Conservation (phyloP, 2,113 vertebrate species). For the Corythoichthys intestinalis region DNA sequence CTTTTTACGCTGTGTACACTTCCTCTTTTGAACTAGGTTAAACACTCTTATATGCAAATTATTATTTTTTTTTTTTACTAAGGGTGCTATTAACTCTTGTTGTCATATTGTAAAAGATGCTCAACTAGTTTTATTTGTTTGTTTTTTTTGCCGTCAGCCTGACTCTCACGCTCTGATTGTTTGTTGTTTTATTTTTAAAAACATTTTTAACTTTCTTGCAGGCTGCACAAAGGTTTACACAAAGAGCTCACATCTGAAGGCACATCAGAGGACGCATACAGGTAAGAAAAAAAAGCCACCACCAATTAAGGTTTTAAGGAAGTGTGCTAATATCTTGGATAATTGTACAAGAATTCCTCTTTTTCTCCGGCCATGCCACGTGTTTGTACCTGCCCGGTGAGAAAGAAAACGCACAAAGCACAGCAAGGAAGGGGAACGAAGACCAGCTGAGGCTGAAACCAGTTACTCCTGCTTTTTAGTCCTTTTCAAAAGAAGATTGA, state of each 20-base stretch:
- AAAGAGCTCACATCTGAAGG: constrained; percentile 93
- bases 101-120: not conserved
- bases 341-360: constrained; percentile 12
- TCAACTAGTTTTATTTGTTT: not conserved
- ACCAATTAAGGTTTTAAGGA: not conserved
- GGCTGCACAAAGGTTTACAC: constrained; percentile 91
- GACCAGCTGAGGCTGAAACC: constrained; percentile 43
- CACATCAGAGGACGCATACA: constrained; percentile 90
- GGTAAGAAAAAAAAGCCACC: constrained; percentile 63
- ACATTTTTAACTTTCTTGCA: constrained; percentile 50
- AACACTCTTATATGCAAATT: not conserved
- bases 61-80: not conserved
- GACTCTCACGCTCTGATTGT: not conserved
- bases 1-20: not conserved
- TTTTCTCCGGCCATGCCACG: constrained; percentile 15
- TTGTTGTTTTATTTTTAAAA: constrained; percentile 1
- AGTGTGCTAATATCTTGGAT: not conserved
- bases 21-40: not conserved
- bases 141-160: not conserved
- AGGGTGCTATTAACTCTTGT: not conserved
- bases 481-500: constrained; percentile 31
- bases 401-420: constrained; percentile 22
- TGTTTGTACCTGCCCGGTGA: constrained; percentile 50
- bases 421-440: constrained; percentile 13
- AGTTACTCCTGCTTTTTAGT: constrained; percentile 61